phyloP scores from a whole-genome alignment of 2,113 vertebrate species.

The Oryzias celebensis region DNA sequence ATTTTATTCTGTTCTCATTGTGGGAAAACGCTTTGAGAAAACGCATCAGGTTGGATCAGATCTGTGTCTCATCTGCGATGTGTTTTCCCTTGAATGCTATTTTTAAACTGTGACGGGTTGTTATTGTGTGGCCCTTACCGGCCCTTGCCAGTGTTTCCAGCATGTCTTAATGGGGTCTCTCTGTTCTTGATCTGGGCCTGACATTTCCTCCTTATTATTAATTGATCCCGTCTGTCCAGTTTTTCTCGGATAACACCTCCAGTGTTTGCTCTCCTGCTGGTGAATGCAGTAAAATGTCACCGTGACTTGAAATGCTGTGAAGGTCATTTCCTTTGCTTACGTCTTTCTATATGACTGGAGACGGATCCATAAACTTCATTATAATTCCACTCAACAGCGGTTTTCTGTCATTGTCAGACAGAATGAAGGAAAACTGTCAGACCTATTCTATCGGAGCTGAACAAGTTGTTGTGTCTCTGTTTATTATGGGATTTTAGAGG shows the following conservation, averaged over 20 bases:
- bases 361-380: slow-evolving; percentile 7
- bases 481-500: slow-evolving; percentile 33
- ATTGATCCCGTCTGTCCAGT: slow-evolving; percentile 50
- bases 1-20: too few species aligned
- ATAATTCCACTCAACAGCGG: slow-evolving; percentile 16
- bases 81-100: background rate
- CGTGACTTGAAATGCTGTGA: slow-evolving; percentile 49
- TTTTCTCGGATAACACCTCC: slow-evolving; percentile 46
- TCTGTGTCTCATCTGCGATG: too few species aligned
- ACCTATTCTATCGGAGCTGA: background rate
- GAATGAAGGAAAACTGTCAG: background rate
- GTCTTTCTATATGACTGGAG: slow-evolving; percentile 12
- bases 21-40: too few species aligned
- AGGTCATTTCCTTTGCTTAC: slow-evolving; percentile 42
- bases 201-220: slow-evolving; percentile 58
- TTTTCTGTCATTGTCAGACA: slow-evolving; percentile 1
- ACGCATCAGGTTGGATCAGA: too few species aligned
- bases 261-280: slow-evolving; percentile 40
- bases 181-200: slow-evolving; percentile 34
- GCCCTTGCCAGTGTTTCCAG: background rate
- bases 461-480: slow-evolving; percentile 5
- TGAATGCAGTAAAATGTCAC: slow-evolving; percentile 59
- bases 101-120: too few species aligned
- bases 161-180: background rate
- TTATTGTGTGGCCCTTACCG: background rate